Conservation (phyloP, 2,113 vertebrate genomes). For the Thamnophis sirtalis region DNA sequence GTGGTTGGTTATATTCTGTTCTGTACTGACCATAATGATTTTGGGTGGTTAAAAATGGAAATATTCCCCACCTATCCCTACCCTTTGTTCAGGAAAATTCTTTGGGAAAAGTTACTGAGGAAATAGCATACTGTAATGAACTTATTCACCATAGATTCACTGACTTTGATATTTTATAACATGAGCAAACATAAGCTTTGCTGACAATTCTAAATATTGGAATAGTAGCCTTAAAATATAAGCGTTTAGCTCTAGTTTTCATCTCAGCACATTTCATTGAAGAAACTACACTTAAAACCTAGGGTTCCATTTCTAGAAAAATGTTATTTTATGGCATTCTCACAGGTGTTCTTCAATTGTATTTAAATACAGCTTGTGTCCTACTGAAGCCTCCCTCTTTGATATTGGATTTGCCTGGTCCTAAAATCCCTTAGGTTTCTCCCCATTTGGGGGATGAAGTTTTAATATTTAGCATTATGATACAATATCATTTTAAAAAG, state of each 20-base stretch:
- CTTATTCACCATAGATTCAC: not conserved
- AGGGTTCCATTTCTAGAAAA: not conserved
- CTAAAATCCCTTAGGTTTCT: not conserved
- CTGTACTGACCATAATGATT: not conserved
- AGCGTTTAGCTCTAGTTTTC: not conserved
- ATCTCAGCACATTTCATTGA: not conserved
- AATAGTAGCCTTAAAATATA: not conserved
- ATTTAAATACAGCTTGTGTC: not conserved
- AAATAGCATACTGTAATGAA: not conserved
- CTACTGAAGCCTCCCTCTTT: not conserved
- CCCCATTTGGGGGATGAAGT: not conserved
- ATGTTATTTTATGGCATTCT: not conserved
- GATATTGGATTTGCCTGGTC: not conserved
- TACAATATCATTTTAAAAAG: not conserved
- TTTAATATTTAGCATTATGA: not conserved
- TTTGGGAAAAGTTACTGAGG: not conserved
- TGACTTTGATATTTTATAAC: not conserved
- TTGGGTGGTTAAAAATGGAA: not conserved
- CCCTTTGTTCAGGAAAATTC: not conserved
- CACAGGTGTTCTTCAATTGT: not conserved
- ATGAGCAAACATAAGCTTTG: not conserved
- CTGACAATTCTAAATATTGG: not conserved
- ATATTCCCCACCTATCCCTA: not conserved
- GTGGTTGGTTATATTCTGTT: not conserved
- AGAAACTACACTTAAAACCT: not conserved